A percentile compares a stretch with the other conserved stretches of the same genome.
phyloP scores from a whole-genome alignment of 2,888 invertebrate genomes.

The Phalera bucephala region DNA sequence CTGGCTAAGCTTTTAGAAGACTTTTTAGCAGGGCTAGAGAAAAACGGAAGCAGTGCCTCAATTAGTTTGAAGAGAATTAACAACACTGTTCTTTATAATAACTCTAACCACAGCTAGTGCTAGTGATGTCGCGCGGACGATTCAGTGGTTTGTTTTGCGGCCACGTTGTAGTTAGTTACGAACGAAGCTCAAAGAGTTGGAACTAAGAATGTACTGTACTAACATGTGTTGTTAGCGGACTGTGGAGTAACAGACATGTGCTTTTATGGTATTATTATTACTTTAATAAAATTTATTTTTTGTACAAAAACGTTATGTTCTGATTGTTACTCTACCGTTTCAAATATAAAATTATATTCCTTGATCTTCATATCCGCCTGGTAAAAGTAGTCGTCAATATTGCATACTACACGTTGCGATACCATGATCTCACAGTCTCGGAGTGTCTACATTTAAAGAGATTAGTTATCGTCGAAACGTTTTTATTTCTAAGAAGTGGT shows the following conservation, averaged over 20 bases:
- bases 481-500: constrained; percentile 25
- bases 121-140: constrained; percentile 34
- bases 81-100: constrained; percentile 56
- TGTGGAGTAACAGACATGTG: constrained; percentile 7
- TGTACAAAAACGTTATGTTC: background rate
- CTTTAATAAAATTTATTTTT: constrained; percentile 21
- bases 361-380: constrained; percentile 36
- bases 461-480: constrained; percentile 18
- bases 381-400: constrained; percentile 31
- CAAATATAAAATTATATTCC: constrained; percentile 17
- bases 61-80: constrained; percentile 59
- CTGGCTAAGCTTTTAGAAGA: constrained; percentile 87
- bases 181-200: constrained; percentile 12
- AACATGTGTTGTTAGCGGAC: background rate
- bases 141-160: constrained; percentile 25
- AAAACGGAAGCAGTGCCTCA: constrained; percentile 75
- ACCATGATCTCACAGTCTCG: constrained; percentile 29
- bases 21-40: constrained; percentile 79
- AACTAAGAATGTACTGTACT: constrained; percentile 7
- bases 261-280: constrained; percentile 32
- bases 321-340: constrained; percentile 24
- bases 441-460: constrained; percentile 22
- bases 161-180: constrained; percentile 20
- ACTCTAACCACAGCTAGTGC: constrained; percentile 68
- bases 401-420: constrained; percentile 26